Evolutionary conservation across 2,888 invertebrate species (phyloP), one percentile per base, ranked within the genome.

Genomic region (Drosophila pseudotakahashii): DNA sequence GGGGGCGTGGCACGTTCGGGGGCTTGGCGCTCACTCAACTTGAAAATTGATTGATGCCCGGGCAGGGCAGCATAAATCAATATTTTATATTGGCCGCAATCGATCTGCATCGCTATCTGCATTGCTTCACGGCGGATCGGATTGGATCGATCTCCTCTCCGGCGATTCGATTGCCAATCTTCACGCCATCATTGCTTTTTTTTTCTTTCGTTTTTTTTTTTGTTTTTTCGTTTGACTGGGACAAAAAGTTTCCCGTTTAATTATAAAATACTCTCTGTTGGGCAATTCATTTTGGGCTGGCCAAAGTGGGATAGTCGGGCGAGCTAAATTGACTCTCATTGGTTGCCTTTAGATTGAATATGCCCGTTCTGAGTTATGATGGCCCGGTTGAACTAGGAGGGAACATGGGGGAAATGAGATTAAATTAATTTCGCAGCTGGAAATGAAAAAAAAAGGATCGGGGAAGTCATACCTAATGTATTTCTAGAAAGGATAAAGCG

Each of bases 11-110:
- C 75, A 48, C 67, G 14, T 66, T 45, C 41, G 51, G 51, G 57
- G 66, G 60, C 68, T 58, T 63, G 78, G 75, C 81, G 75, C 75
- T 77, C 72, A 68, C 50, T 74, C 76, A 72, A 72, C 66, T 70
- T 76, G 70, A 76, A 79, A 77, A 78, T 78, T 82, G 82, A 82
- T 82, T 82, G 82, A 82, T 82, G 81, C 78, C 72, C 50, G 51
- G 55, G 51, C 51, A 62, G 69, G 72, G 78, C 81, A 60, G 50
- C 76, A 78, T 78, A 79, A 78, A 79, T 78, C 79, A 78, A 79
- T 79, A 73, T 71, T 72, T 71, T 71, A 72, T 71, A 71, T 71
- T 71, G 70, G 70, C 44, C 48, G 32, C 69, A 57, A 57, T 68
- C 54, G 44, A 62, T 54, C 69, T 30, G 37, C 42, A 32, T 7